Evolutionary conservation across 2,113 vertebrate genomes (phyloP).

Genomic region (Hoplias malabaricus): DNA sequence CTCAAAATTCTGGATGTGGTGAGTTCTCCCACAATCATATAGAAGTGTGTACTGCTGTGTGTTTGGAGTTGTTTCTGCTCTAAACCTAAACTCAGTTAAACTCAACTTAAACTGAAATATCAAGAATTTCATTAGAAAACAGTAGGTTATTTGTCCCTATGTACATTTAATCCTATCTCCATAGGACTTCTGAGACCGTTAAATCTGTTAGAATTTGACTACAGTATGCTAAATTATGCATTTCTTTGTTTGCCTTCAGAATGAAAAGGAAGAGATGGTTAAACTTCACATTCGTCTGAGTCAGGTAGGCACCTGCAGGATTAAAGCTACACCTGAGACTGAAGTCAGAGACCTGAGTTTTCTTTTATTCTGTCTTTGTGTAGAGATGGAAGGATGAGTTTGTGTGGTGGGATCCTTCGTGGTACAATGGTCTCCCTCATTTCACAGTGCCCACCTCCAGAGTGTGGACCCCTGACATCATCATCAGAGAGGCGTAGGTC

Average conservation of each 20-base stretch:
- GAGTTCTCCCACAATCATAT: background rate
- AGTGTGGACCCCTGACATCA: slow-evolving; percentile 40
- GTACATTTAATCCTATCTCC: too few relatives aligned
- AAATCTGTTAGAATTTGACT: too few relatives aligned
- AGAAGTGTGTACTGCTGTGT: background rate
- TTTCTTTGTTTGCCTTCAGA: background rate
- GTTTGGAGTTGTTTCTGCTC: background rate
- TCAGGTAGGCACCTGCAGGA: slow-evolving; percentile 10
- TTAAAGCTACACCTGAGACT: background rate
- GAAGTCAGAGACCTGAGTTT: too few relatives aligned
- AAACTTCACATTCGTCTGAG: slow-evolving; percentile 21
- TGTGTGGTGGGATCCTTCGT: slow-evolving; percentile 28
- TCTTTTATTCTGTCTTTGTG: background rate
- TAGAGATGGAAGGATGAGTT: slow-evolving; percentile 44
- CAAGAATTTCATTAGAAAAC: too few relatives aligned
- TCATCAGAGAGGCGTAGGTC: slow-evolving; percentile 37
- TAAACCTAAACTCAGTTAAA: too few relatives aligned
- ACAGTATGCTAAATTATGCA: too few relatives aligned
- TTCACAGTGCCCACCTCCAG: slow-evolving; percentile 30
- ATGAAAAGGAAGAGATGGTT: slow-evolving; percentile 40
- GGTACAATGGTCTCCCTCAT: slow-evolving; percentile 15
- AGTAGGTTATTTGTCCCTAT: too few relatives aligned
- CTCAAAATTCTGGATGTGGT: slow-evolving; percentile 34
- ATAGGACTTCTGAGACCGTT: too few relatives aligned
- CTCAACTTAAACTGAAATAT: too few relatives aligned